phyloP scores from a whole-genome alignment of 1,140 invertebrate species.

The Drosophila mojavensis region DNA sequence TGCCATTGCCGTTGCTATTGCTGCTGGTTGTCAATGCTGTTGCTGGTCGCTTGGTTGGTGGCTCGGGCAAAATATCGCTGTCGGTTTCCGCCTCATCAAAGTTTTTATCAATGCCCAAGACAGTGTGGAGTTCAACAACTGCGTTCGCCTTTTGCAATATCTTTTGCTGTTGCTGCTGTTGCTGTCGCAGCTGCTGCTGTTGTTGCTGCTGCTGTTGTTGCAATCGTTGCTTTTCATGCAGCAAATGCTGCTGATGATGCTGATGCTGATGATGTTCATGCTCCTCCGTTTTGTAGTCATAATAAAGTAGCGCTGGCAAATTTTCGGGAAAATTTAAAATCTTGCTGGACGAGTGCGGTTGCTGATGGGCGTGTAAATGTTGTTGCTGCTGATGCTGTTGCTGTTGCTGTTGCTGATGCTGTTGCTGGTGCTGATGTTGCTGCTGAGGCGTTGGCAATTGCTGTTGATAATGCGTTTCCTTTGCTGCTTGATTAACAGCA shows the following conservation, averaged over 20 bases:
- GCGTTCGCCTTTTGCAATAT: constrained; percentile 27
- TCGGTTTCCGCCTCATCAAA: constrained; percentile 80
- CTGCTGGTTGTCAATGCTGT: constrained; percentile 36
- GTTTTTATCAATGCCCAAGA: constrained; percentile 71
- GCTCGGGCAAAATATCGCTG: constrained; percentile 83
- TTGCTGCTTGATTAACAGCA: constrained; percentile 70
- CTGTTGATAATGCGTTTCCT: constrained; percentile 69
- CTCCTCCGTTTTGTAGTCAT: constrained; percentile 82
- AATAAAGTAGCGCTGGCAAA: constrained; percentile 76
- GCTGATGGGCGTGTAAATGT: constrained; percentile 43
- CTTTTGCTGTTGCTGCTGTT: constrained; percentile 24
- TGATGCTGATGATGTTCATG: constrained; percentile 82
- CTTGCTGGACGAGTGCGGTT: constrained; percentile 64
- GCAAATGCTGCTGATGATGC: constrained; percentile 80
- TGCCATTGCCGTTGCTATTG: constrained; percentile 22
- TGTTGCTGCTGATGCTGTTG: constrained; percentile 18
- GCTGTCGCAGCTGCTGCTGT: constrained; percentile 45
- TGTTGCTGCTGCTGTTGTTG: constrained; percentile 47
- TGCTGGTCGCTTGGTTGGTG: constrained; percentile 77
- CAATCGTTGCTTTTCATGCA: constrained; percentile 72
- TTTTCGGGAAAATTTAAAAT: constrained; percentile 82
- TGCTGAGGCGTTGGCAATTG: constrained; percentile 44
- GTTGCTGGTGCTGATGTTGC: constrained; percentile 15
- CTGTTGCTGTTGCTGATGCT: constrained; percentile 33
- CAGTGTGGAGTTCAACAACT: constrained; percentile 49